Conservation (phyloP, 1,140 invertebrate genomes). For the Rhopalosiphum padi region DNA sequence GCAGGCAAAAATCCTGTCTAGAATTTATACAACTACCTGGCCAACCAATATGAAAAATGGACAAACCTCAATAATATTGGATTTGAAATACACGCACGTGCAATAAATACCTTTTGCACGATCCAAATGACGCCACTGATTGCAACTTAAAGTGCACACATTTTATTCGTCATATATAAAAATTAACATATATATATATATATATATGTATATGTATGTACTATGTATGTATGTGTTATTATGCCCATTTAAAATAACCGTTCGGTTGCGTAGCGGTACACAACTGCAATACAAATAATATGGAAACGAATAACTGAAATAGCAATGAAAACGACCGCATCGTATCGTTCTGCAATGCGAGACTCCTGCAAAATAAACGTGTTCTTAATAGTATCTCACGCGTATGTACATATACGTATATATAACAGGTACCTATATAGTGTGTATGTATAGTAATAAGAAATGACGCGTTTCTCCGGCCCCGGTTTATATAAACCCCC, state of each 20-base stretch:
- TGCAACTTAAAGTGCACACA: neutral
- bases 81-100: no score
- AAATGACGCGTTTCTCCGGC: neutral
- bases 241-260: neutral
- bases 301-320: neutral
- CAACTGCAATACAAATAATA: neutral
- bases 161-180: neutral
- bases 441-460: neutral
- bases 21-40: no score
- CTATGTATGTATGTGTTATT: no score
- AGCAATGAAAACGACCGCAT: neutral
- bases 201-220: no score
- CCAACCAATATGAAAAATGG: no score
- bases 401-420: neutral
- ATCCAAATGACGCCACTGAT: no score
- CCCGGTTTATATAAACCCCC: neutral
- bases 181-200: neutral
- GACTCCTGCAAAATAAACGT: neutral
- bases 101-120: no score
- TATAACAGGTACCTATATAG: neutral
- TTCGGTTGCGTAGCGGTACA: neutral
- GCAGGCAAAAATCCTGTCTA: no score
- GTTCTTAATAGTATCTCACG: neutral
- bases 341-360: neutral
- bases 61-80: no score